These are phyloP conservation scores for Synergus umbraculus DNA, from an alignment of 2,888 invertebrate genomes.

Conservation along the genomic window DNA sequence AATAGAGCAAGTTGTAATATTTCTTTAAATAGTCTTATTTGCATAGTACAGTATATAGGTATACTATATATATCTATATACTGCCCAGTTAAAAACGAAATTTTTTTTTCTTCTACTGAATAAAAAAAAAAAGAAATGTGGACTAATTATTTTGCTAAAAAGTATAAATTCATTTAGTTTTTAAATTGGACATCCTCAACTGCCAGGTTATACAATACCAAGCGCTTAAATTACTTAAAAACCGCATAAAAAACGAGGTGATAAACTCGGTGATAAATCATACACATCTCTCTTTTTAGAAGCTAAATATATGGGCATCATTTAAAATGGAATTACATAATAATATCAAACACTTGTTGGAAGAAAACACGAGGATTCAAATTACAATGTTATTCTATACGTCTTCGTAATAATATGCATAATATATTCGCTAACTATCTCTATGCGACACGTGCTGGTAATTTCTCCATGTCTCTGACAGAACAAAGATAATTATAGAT, in stretches of 20 bases:
- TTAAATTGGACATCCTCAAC: too few species aligned
- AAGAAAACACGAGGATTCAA: neutral
- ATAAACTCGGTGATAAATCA: neutral
- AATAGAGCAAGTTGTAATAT: constrained; percentile 1
- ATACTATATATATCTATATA: too few species aligned
- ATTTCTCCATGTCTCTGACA: neutral
- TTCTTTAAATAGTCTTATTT: neutral
- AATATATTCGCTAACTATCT: constrained; percentile 1
- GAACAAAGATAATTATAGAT: neutral
- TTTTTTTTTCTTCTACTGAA: too few species aligned
- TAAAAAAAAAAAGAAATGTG: too few species aligned
- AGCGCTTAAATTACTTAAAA: neutral
- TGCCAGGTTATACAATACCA: neutral
- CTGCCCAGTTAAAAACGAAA: too few species aligned
- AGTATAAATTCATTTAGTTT: too few species aligned
- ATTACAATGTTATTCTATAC: neutral
- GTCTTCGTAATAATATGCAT: constrained; percentile 8
- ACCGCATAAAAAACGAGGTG: neutral
- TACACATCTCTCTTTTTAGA: too few species aligned
- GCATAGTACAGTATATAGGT: neutral
- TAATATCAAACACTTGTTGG: neutral
- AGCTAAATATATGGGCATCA: too few species aligned
- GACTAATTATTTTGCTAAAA: too few species aligned
- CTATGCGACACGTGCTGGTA: neutral
- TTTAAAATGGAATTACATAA: neutral